Evolutionary conservation across 2,113 vertebrate genomes (phyloP).

Genomic region (Silurus glanis): DNA sequence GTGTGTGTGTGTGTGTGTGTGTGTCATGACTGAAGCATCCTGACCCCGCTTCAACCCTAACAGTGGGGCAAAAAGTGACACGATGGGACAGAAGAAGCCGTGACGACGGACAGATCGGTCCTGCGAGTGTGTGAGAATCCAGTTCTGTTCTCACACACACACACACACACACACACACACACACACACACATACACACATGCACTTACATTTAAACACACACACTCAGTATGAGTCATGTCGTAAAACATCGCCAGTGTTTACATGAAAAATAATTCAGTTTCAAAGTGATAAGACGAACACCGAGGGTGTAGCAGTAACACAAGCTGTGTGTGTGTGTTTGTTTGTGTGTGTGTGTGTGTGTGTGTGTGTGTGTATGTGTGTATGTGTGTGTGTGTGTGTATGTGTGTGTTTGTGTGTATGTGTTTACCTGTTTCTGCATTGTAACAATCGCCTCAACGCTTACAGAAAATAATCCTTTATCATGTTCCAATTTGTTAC

Average conservation of each 20-base stretch:
- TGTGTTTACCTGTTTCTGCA: slow-evolving; percentile 46
- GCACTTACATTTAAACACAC: not conserved
- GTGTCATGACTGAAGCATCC: slow-evolving; percentile 62
- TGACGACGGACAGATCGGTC: slow-evolving; percentile 58
- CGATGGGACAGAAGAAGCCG: slow-evolving; percentile 42
- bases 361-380: not conserved
- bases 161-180: slow-evolving; percentile 45
- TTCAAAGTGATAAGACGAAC: not conserved
- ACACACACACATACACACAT: slow-evolving; percentile 45
- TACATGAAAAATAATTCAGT: not conserved
- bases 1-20: slow-evolving; percentile 2
- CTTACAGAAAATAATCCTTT: slow-evolving; percentile 50
- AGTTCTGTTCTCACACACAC: not conserved
- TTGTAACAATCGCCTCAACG: slow-evolving; percentile 40
- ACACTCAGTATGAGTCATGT: not conserved
- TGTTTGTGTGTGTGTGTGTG: not conserved
- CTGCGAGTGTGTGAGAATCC: slow-evolving; percentile 56
- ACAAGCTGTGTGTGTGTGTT: not conserved
- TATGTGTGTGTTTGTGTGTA: slow-evolving; percentile 7
- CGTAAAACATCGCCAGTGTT: not conserved
- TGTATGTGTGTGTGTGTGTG: slow-evolving; percentile 19
- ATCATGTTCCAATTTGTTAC: slow-evolving; percentile 55
- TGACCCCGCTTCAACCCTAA: slow-evolving; percentile 54
- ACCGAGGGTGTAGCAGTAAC: not conserved
- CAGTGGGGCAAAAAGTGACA: slow-evolving; percentile 42